phyloP scores from a whole-genome alignment of 2,888 invertebrate species.

The Limnephilus marmoratus region DNA sequence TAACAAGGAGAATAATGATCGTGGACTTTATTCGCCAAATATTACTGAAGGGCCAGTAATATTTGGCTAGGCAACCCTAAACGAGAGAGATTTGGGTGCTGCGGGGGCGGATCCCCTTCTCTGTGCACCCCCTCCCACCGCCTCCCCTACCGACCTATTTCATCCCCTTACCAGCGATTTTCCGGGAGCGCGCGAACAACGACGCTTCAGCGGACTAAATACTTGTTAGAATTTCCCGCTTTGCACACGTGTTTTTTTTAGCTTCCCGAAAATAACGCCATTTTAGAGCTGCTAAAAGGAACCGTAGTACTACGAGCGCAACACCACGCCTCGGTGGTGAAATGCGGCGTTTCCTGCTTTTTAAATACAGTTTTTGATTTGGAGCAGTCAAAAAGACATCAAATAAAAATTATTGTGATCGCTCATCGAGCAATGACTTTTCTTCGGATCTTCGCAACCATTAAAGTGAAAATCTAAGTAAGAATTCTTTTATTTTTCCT shows the following conservation, averaged over 20 bases:
- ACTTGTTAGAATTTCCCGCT: slow-evolving; percentile 39
- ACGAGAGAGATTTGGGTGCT: slow-evolving; percentile 2
- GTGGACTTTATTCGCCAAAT: neutral
- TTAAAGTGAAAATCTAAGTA: too few relatives aligned
- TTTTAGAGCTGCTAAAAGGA: neutral
- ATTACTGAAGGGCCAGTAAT: too few relatives aligned
- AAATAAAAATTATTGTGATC: neutral
- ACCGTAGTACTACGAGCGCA: neutral
- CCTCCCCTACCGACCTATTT: slow-evolving; percentile 13
- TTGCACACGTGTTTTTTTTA: slow-evolving; percentile 23
- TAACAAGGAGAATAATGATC: neutral
- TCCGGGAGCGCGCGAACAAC: slow-evolving; percentile 18
- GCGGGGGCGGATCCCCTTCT: neutral
- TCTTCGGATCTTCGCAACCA: too few relatives aligned
- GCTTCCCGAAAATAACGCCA: neutral
- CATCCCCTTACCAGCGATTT: slow-evolving; percentile 7
- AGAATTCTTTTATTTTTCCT: too few relatives aligned
- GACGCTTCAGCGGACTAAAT: slow-evolving; percentile 29
- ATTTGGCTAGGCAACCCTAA: slow-evolving; percentile 19
- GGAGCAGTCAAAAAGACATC: neutral
- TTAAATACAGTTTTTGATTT: neutral
- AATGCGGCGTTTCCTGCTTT: neutral
- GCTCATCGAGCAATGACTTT: too few relatives aligned
- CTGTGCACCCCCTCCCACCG: neutral
- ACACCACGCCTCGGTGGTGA: neutral